phyloP scores from a whole-genome alignment of 2,113 vertebrate species.

The Castor canadensis region DNA sequence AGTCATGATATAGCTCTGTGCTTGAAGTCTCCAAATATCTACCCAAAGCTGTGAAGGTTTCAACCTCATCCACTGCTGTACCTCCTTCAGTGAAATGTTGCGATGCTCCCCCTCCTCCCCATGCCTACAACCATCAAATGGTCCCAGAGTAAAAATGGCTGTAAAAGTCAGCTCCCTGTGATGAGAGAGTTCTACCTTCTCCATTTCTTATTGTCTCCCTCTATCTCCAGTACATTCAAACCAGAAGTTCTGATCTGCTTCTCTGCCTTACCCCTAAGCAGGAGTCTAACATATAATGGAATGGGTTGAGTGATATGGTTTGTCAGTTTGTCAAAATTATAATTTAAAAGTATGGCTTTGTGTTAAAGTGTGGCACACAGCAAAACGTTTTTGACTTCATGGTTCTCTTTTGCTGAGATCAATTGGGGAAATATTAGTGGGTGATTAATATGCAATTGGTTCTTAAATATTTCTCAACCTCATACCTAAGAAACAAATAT shows the following conservation, averaged over 20 bases:
- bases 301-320: constrained; percentile 22
- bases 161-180: not conserved
- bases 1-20: not conserved
- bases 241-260: not conserved
- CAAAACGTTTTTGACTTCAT: not conserved
- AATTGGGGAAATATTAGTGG: not conserved
- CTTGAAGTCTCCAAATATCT: not conserved
- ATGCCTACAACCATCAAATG: not conserved
- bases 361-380: constrained; percentile 18
- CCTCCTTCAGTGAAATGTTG: not conserved
- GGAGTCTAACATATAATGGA: not conserved
- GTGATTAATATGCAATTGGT: constrained; percentile 12
- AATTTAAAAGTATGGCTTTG: not conserved
- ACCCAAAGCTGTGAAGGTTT: not conserved
- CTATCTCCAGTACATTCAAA: not conserved
- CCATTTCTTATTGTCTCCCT: not conserved
- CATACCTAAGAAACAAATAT: too few relatives aligned
- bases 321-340: not conserved
- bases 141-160: not conserved
- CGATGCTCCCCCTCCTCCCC: not conserved
- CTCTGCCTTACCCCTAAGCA: not conserved
- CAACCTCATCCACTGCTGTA: not conserved
- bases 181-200: not conserved
- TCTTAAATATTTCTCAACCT: constrained; percentile 46
- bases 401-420: not conserved